Evolutionary conservation across 1,140 invertebrate genomes (phyloP), one percentile per base, ranked within the genome.

Genomic region (Colletes latitarsis): DNA sequence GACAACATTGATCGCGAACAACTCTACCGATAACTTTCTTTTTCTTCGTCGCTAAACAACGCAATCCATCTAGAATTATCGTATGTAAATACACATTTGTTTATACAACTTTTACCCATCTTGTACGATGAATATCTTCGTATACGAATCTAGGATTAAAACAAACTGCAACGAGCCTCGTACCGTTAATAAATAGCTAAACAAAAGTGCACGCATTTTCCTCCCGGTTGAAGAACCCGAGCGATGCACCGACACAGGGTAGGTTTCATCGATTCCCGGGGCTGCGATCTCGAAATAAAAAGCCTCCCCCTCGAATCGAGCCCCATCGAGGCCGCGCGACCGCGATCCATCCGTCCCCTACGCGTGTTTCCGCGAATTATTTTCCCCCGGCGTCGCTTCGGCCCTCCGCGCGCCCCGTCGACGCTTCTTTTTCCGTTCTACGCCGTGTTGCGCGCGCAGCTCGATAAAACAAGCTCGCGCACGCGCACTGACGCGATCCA

Each of bases 391-490:
- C 30, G 60, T 6, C 30, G 6, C 30, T 15, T 8, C 60, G 10
- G 5, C 53, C 67, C 70, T 73, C 21, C 17, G 68, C 49, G 67
- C 70, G 73, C 21, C 17, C 71, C 30, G 30, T 30, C 49, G 19
- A n/a, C n/a, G 14, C 17, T 41, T 68, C 63, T 73, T 46, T 43
- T 63, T 41, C 60, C 53, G 15, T 17, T 43, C 9, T 75, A 30
- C 60, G 63, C 14, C 53, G 15, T 0, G 57, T 21, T 60, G 49
- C 81, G 58, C 70, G 55, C 52, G 43, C 19, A 57, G 43, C 21
- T 39, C n/a, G 46, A 53, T 86, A 86, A 88, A 88, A 87, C 88
- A 87, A 86, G 87, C 87, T 76, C 77, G 82, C 81, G 83, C 84
- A 89, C 83, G 84, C 82, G 58, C 68, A 77, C 81, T 55, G 79